Evolutionary conservation across 2,797 vertebrate species (phyloP).

Genomic region (Oryzias dopingdopingensis): DNA sequence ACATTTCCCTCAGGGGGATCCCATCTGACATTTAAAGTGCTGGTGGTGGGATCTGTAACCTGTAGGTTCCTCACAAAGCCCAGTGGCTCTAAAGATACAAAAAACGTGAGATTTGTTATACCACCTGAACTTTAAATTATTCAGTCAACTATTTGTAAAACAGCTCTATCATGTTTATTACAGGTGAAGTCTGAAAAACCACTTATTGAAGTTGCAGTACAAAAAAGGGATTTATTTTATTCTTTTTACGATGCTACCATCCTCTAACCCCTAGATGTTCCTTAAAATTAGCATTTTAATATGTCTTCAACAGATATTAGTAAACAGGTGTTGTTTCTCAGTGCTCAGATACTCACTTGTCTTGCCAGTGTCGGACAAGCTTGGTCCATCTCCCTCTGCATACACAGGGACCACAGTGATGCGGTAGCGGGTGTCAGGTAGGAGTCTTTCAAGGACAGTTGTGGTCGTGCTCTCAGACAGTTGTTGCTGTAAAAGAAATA

Average conservation of each 20-base stretch:
- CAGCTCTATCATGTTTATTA: too few relatives aligned
- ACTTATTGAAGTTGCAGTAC: too few relatives aligned
- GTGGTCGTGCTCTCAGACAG: conserved; percentile 92
- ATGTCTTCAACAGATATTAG: too few relatives aligned
- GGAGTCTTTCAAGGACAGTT: conserved; percentile 83
- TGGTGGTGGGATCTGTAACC: conserved; percentile 91
- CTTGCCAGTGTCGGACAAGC: conserved; percentile 80
- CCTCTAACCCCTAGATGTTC: too few relatives aligned
- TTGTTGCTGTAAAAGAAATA: conserved; percentile 76
- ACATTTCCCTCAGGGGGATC: conserved; percentile 91
- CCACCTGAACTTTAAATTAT: too few relatives aligned
- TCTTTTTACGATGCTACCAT: too few relatives aligned
- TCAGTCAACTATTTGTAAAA: too few relatives aligned
- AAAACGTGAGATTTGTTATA: conserved; percentile 3
- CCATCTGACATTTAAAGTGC: conserved; percentile 91
- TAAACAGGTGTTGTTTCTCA: not conserved
- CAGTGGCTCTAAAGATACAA: conserved; percentile 80
- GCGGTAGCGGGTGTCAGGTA: conserved; percentile 86
- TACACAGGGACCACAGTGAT: conserved; percentile 90
- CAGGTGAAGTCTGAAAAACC: too few relatives aligned
- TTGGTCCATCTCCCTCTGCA: conserved; percentile 89
- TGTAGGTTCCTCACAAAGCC: conserved; percentile 87
- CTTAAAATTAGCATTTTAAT: too few relatives aligned
- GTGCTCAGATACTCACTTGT: conserved; percentile 82
- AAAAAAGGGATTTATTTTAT: too few relatives aligned